These are phyloP conservation scores for Calliphora vomitoria DNA, from an alignment of 2,888 invertebrate species.

Conservation along the genomic window DNA sequence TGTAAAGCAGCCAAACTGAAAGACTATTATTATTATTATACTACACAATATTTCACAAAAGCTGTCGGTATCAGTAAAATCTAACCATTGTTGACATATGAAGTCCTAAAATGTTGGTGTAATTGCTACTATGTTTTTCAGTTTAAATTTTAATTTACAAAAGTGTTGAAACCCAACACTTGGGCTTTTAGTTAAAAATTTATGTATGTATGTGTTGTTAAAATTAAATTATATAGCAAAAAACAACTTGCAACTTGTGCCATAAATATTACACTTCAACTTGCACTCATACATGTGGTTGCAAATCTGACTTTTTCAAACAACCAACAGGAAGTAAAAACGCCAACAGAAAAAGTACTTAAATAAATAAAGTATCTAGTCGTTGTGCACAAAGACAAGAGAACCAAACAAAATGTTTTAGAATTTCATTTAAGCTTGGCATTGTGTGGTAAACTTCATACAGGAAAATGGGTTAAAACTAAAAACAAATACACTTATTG, in stretches of 20 bases:
- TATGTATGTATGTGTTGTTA: neutral
- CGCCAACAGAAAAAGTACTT: neutral
- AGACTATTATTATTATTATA: too few species aligned
- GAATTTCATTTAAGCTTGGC: neutral
- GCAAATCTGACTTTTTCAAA: neutral
- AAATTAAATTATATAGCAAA: neutral
- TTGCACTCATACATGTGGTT: constrained; percentile 17
- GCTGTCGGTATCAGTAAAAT: too few species aligned
- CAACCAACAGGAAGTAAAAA: neutral
- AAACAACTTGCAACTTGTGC: neutral
- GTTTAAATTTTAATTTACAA: neutral
- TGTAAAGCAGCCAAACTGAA: too few species aligned
- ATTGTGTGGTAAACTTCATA: neutral
- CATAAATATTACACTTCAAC: constrained; percentile 26
- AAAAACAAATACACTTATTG: constrained; percentile 1
- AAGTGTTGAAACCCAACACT: neutral
- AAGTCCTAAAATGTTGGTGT: too few species aligned
- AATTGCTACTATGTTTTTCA: too few species aligned
- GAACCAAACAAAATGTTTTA: neutral
- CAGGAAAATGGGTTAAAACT: neutral
- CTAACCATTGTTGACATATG: too few species aligned
- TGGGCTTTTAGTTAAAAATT: neutral
- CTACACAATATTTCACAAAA: too few species aligned
- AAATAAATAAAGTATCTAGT: neutral
- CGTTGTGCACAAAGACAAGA: neutral